These are phyloP conservation scores for Archilochus colubris DNA, from an alignment of 2,113 vertebrate species.

Conservation along the genomic window DNA sequence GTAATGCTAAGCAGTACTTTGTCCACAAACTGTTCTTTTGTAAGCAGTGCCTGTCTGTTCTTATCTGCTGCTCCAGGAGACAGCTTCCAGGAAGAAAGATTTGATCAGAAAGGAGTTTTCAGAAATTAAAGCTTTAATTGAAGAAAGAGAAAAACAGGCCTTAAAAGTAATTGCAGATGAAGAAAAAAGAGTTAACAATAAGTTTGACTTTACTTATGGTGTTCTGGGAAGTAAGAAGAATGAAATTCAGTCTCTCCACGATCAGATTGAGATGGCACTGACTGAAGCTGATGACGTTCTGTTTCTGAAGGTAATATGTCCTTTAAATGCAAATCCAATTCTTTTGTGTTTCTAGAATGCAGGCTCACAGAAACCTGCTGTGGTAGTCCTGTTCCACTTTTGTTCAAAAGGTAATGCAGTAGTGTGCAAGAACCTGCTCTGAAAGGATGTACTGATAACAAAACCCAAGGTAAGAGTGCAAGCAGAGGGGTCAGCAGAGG, in stretches of 20 bases:
- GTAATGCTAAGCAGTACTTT: background rate
- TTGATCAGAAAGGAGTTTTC: constrained; percentile 76
- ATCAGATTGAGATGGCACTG: constrained; percentile 77
- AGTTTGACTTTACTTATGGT: constrained; percentile 68
- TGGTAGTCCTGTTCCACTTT: background rate
- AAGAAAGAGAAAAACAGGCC: constrained; percentile 72
- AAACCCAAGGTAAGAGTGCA: background rate
- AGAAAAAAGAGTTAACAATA: constrained; percentile 78
- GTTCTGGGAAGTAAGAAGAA: constrained; percentile 80
- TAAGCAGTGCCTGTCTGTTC: background rate
- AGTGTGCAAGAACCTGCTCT: background rate
- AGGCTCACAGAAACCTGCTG: background rate
- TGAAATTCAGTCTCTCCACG: constrained; percentile 76
- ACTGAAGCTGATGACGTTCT: constrained; percentile 73
- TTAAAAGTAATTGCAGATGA: constrained; percentile 79
- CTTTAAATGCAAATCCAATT: background rate
- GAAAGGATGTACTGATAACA: background rate
- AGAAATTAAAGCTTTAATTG: constrained; percentile 83
- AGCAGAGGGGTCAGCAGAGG: background rate
- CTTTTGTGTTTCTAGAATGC: background rate
- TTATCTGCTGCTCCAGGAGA: constrained; percentile 73
- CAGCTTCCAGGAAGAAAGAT: constrained; percentile 66
- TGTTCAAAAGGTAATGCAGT: background rate
- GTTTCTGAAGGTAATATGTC: constrained; percentile 88
- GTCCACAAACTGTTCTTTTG: background rate